Percentiles rank a stretch among this genome's conserved stretches.
Evolutionary conservation across 2,888 invertebrate genomes (phyloP).

Genomic region (Adelphocoris suturalis): DNA sequence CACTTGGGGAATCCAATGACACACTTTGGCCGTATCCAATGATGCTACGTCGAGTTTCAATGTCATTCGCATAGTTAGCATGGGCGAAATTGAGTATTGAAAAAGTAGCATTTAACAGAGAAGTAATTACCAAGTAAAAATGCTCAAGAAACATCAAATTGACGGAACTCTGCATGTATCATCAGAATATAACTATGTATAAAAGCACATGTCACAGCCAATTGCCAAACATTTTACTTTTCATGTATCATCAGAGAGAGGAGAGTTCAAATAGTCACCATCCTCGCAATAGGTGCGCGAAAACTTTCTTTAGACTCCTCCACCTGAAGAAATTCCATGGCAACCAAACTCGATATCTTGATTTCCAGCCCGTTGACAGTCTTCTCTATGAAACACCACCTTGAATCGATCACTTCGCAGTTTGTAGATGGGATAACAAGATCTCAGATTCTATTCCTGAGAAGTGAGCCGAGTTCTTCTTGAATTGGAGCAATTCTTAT

Average conservation of each 20-base stretch:
- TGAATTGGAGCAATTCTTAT: too few relatives aligned
- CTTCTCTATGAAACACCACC: neutral
- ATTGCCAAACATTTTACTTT: neutral
- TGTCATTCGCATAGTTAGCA: constrained; percentile 2
- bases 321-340: constrained; percentile 41
- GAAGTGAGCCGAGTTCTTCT: neutral
- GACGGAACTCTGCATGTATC: too few relatives aligned
- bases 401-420: neutral
- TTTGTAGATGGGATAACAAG: neutral
- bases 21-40: constrained; percentile 38
- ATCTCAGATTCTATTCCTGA: constrained; percentile 20
- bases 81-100: neutral
- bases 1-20: neutral
- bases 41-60: neutral
- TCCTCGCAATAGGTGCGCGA: neutral
- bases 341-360: neutral
- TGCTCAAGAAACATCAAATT: neutral
- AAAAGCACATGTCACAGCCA: constrained; percentile 12
- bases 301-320: constrained; percentile 21
- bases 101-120: neutral
- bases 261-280: constrained; percentile 21
- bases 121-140: neutral
- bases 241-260: constrained; percentile 19
- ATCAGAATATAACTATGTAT: constrained; percentile 7
- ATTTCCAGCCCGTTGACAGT: neutral